A percentile compares a stretch with the other conserved stretches of the same genome.
These are phyloP conservation scores for Dryadula phaetusa DNA, from an alignment of 2,888 invertebrate species.

Conservation along the genomic window DNA sequence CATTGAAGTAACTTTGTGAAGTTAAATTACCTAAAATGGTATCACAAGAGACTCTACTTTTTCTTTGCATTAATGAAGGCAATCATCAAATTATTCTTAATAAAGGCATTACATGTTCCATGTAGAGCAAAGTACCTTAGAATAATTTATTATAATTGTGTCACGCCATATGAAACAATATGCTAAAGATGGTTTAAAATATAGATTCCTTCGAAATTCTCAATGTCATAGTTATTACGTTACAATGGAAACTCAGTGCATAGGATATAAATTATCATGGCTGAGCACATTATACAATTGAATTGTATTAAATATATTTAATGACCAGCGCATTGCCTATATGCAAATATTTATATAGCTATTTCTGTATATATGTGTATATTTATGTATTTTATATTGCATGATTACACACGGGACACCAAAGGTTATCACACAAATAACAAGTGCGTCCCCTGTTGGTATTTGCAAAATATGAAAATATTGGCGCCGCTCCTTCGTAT, in stretches of 20 bases:
- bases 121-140: neutral
- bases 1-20: neutral
- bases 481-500: slow-evolving; percentile 25
- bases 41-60: slow-evolving; percentile 16
- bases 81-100: slow-evolving; percentile 19
- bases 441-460: slow-evolving; percentile 43
- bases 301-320: no score
- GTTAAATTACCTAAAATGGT: slow-evolving; percentile 27
- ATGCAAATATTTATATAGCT: slow-evolving; percentile 5
- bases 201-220: slow-evolving; percentile 3
- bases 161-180: neutral
- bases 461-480: slow-evolving; percentile 44
- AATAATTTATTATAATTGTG: neutral
- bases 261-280: neutral
- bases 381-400: slow-evolving; percentile 20
- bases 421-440: slow-evolving; percentile 45
- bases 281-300: neutral
- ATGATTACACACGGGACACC: slow-evolving; percentile 39
- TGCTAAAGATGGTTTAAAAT: neutral
- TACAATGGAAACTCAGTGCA: neutral
- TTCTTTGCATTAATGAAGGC: slow-evolving; percentile 15
- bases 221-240: neutral
- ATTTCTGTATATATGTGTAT: slow-evolving; percentile 4
- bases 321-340: neutral
- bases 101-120: slow-evolving; percentile 16